Base-by-base conservation (phyloP, 2,113 vertebrate species). In the Datnioides undecimradiatus region DNA sequence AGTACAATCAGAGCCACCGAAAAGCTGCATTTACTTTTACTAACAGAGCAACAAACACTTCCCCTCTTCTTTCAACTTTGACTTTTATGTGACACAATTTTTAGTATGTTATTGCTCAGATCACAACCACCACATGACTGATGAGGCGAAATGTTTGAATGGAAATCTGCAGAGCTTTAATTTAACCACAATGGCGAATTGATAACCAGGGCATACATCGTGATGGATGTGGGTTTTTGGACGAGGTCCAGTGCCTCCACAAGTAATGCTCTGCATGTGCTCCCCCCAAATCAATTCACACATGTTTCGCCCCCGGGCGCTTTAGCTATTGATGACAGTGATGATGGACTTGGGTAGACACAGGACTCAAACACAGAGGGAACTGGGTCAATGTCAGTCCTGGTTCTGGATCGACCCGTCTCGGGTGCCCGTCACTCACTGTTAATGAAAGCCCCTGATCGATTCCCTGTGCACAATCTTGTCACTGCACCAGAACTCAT, bases 371-470 rank as follows among this genome's bases (percentile, higher is more conserved):
- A 60, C 38, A 3, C 12, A 12, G 54, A 63, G 49, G 46, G 65
- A 84, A 90, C 87, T 79, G 81, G 91, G 93, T 93, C 92, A 93
- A 88, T 94, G 88, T 87, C 79, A 69, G 87, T 82, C 73, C 76
- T 23, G 84, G 83, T 90, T 92, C 55, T 10, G 79, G 76, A 95
- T 93, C 86, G 92, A 94, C 70, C 66, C 23, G 21, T 76, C 71
- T 82, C 73, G 65, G 77, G 51, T 33, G 83, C 69, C 67, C 67
- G 74, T 82, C 77, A 29, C 81, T 90, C 88, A 60, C n/a, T 71
- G 89, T 86, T 93, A 92, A 91, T 93, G 91, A 87, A 90, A 89
- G 82, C 41, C 29, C 54, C 75, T 0, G 65, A 89, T 93, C 73
- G 80, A 89, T 93, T 93, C 29, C 8, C 3, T 25, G 29, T 36